Base-by-base conservation (phyloP, 92 coral and sea anemone species). In the Porites rus region DNA sequence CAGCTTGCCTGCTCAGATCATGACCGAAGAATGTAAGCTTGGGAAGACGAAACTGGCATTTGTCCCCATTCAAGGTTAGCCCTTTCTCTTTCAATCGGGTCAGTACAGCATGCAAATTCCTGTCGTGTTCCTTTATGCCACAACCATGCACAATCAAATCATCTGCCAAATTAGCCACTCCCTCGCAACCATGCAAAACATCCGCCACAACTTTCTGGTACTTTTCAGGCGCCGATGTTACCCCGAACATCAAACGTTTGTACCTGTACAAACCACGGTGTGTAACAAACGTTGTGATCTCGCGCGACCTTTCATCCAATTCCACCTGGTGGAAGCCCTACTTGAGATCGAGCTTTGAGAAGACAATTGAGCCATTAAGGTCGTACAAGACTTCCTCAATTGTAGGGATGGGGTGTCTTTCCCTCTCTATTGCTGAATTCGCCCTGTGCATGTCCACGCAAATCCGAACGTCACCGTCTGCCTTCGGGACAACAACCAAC, bases 21-120 rank as follows among this genome's bases (percentile, higher is more conserved):
- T 82, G 93, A n/a, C 91, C 88, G 43, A 86, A 91, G 60, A 90
- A 90, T 31, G 88, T 86, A 10, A 89, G 46, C 80, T 84, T 84
- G 50, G 86, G 89, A 62, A 75, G 79, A 21, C 90, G n/a, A 78
- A 90, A 90, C 78, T 90, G 93, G 63, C 90, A 90, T 62, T 90
- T 90, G n/a, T 74, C 76, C 7, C 74, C 86, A 72, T 90, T 79
- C 31, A 90, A 60, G 8, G 93, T 90, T 50, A 90, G 50, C 22
- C 87, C 84, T 73, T 11, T 28, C 74, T 24, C 24, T 24, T 24
- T 24, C 24, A 24, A 24, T 24, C 24, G 24, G 24, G 24, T 24
- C 24, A 24, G 24, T 24, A 24, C 24, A 24, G 24, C 24, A 24
- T 24, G 24, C 0, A 24, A 24, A 24, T 24, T 24, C 24, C 24